Percentiles rank a stretch among this genome's conserved stretches.
phyloP scores from a whole-genome alignment of 1,140 invertebrate species.

The Drosophila watanabei region DNA sequence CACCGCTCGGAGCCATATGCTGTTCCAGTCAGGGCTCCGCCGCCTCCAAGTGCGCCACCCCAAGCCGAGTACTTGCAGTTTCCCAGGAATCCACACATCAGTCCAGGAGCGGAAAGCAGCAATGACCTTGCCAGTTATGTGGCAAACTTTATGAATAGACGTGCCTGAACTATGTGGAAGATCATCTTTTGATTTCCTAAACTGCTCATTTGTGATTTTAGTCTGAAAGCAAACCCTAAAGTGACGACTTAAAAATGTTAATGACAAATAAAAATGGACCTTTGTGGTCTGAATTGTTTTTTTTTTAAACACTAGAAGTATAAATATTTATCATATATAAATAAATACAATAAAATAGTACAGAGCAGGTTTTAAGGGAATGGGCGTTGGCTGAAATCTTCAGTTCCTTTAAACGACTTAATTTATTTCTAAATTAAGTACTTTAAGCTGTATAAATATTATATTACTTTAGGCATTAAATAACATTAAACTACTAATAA shows the following conservation, averaged over 20 bases:
- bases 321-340: background rate
- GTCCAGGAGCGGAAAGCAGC: background rate
- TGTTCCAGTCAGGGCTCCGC: background rate
- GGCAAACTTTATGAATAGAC: slow-evolving; percentile 37
- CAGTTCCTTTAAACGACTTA: background rate
- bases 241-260: background rate
- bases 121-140: slow-evolving; percentile 38
- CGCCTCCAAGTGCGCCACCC: background rate
- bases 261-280: background rate
- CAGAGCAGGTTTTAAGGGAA: background rate
- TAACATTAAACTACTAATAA: too few relatives aligned
- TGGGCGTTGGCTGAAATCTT: background rate
- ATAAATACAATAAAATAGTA: background rate
- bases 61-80: background rate
- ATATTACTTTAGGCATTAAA: too few relatives aligned
- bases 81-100: background rate
- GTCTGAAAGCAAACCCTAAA: background rate
- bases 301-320: background rate
- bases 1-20: slow-evolving; percentile 5
- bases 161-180: background rate
- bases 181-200: background rate
- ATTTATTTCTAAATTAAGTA: too few relatives aligned
- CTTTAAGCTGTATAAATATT: too few relatives aligned
- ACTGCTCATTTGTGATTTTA: slow-evolving; percentile 18
- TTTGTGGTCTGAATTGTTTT: background rate